These are phyloP conservation scores for Arion vulgaris DNA, from an alignment of 1,140 invertebrate genomes.

Conservation along the genomic window DNA sequence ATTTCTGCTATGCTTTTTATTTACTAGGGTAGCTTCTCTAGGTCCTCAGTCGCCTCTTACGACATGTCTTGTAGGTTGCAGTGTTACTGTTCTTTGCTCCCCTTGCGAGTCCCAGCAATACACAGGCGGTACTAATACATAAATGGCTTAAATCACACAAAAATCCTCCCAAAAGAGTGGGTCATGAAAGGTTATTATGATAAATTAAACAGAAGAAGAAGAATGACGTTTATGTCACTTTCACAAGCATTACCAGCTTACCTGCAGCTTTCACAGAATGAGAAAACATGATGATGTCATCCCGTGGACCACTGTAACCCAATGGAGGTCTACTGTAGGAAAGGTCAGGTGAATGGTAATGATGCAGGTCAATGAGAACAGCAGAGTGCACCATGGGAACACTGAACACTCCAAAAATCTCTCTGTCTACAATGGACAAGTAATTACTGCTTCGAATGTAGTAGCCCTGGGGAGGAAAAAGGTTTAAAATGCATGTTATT, in stretches of 20 bases:
- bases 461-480: slow-evolving; percentile 79
- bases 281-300: slow-evolving; percentile 97
- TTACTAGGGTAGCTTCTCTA: too few species aligned
- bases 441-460: slow-evolving; percentile 91
- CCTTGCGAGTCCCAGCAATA: too few species aligned
- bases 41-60: too few species aligned
- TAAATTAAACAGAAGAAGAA: too few species aligned
- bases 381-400: slow-evolving; percentile 96
- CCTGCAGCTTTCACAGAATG: slow-evolving; percentile 80
- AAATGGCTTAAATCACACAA: too few species aligned
- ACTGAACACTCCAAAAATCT: slow-evolving; percentile 83
- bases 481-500: neutral
- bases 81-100: too few species aligned
- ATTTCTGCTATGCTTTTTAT: too few species aligned
- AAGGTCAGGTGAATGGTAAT: slow-evolving; percentile 77
- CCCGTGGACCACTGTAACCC: slow-evolving; percentile 80
- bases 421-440: slow-evolving; percentile 82
- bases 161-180: too few species aligned
- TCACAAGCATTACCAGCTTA: slow-evolving; percentile 40
- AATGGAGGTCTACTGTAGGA: slow-evolving; percentile 83
- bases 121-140: too few species aligned
- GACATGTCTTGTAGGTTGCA: too few species aligned
- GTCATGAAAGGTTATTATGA: too few species aligned
- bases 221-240: too few species aligned
- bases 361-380: slow-evolving; percentile 85